These are phyloP conservation scores for Tuberolachnus salignus DNA, from an alignment of 2,888 invertebrate species.

Conservation along the genomic window DNA sequence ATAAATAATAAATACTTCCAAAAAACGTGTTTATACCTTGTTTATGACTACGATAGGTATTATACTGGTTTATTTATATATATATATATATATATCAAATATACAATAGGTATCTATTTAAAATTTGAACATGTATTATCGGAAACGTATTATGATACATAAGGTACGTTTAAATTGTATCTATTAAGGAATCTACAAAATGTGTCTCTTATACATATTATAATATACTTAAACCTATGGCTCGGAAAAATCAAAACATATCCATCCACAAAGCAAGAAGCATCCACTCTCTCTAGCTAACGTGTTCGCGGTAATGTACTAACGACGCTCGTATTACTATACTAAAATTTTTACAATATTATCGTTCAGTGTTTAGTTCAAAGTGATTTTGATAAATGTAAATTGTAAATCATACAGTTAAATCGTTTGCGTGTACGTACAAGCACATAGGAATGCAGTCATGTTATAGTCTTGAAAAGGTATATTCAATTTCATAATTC, in stretches of 20 bases:
- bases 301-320: background rate
- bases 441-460: background rate
- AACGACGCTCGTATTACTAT: background rate
- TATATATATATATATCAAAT: too few species aligned
- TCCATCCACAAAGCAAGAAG: background rate
- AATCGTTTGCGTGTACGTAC: background rate
- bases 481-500: background rate
- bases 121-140: background rate
- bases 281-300: background rate
- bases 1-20: constrained; percentile 23
- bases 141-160: background rate
- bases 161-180: background rate
- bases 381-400: background rate
- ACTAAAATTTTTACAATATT: background rate
- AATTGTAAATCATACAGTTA: background rate
- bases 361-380: constrained; percentile 12
- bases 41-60: constrained; percentile 26
- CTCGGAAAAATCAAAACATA: constrained; percentile 2
- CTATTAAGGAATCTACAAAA: constrained; percentile 32
- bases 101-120: background rate
- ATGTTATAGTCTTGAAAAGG: constrained; percentile 15
- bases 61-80: too few species aligned
- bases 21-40: constrained; percentile 38
- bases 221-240: background rate
- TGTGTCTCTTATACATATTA: constrained; percentile 12